Evolutionary conservation across 2,113 vertebrate species (phyloP).

Genomic region (Carlito syrichta): DNA sequence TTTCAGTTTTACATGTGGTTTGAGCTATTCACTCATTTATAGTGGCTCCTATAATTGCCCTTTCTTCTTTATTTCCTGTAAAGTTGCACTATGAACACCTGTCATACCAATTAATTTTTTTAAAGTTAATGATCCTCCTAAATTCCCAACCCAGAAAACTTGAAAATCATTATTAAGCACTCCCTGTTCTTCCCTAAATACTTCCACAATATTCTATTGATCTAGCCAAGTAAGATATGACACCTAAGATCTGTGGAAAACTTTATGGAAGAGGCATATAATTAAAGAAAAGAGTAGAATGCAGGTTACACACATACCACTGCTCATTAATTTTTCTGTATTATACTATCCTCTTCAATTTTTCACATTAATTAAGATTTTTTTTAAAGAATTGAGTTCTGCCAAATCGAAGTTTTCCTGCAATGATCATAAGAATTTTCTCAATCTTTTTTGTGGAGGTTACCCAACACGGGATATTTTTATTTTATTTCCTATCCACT

Average conservation of each 20-base stretch:
- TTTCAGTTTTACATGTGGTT: not conserved
- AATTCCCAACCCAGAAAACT: not conserved
- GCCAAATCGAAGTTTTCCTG: not conserved
- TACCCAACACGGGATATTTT: not conserved
- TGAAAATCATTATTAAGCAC: not conserved
- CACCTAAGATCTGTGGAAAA: not conserved
- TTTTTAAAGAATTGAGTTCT: not conserved
- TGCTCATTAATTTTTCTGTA: not conserved
- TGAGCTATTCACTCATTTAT: not conserved
- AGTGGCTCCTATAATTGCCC: not conserved
- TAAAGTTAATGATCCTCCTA: not conserved
- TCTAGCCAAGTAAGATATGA: not conserved
- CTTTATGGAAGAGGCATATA: not conserved
- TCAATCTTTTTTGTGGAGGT: not conserved
- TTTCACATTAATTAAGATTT: not conserved
- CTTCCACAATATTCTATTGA: not conserved
- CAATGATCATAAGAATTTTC: not conserved
- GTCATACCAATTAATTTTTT: not conserved
- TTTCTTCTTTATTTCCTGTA: not conserved
- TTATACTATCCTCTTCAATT: not conserved
- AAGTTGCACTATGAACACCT: not conserved
- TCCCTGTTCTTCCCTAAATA: not conserved
- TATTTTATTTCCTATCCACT: constrained; percentile 50
- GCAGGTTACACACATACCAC: not conserved
- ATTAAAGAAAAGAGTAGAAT: not conserved